These are phyloP conservation scores for Aleiodes sp. DNA, from an alignment of 1,140 invertebrate genomes.

Conservation along the genomic window DNA sequence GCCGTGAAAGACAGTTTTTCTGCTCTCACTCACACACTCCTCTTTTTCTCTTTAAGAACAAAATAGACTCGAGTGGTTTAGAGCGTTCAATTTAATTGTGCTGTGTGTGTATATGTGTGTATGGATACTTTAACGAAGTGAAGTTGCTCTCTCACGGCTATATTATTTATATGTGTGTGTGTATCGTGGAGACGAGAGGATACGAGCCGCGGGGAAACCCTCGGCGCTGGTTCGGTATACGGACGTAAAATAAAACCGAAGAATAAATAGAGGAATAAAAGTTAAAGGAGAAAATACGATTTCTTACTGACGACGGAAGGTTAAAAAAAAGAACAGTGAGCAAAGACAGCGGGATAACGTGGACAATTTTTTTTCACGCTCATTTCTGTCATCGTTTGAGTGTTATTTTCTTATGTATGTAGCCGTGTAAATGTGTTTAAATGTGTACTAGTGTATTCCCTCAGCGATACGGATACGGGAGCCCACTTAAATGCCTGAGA, in stretches of 20 bases:
- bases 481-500: constrained; percentile 55
- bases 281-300: not conserved
- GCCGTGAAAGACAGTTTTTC: no score
- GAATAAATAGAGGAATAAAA: not conserved
- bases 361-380: not conserved
- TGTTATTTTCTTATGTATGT: constrained; percentile 15
- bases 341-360: not conserved
- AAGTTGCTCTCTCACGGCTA: constrained; percentile 2
- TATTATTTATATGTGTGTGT: not conserved
- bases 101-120: constrained; percentile 6
- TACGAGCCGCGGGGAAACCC: constrained; percentile 1
- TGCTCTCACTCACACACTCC: no score
- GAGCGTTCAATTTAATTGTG: constrained; percentile 24
- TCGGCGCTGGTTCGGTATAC: not conserved
- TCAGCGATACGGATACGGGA: constrained; percentile 19
- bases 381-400: not conserved
- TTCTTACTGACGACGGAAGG: not conserved
- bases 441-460: constrained; percentile 23
- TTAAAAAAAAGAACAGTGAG: not conserved
- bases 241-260: not conserved
- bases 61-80: not conserved
- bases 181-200: constrained; percentile 10
- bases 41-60: constrained; percentile 3
- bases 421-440: not conserved
- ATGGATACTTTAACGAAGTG: constrained; percentile 1